Percentiles rank a stretch among this genome's conserved stretches.
These are phyloP conservation scores for Spea multiplicata DNA, from an alignment of 2,113 vertebrate genomes.

Conservation along the genomic window DNA sequence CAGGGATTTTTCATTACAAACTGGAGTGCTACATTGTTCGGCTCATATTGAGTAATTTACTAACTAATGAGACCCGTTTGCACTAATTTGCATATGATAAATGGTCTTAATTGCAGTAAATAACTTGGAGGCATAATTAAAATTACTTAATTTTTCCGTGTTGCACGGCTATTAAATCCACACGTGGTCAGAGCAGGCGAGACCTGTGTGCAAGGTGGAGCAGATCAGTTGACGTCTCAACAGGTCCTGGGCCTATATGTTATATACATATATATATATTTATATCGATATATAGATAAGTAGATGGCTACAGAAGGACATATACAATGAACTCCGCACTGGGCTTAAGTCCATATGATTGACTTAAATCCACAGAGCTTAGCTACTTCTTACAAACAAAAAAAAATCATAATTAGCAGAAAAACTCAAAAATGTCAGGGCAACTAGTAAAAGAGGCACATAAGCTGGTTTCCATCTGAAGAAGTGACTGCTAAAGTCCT, in stretches of 20 bases:
- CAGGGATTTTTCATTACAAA: constrained; percentile 89
- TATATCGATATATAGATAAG: too few relatives aligned
- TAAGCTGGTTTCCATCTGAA: too few relatives aligned
- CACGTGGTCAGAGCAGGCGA: constrained; percentile 79
- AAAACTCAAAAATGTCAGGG: too few relatives aligned
- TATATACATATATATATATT: not conserved
- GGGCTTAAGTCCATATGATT: too few relatives aligned
- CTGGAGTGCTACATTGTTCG: constrained; percentile 87
- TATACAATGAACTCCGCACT: too few relatives aligned
- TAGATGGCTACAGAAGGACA: too few relatives aligned
- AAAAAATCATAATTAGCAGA: too few relatives aligned
- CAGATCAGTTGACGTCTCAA: constrained; percentile 18
- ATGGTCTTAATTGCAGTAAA: constrained; percentile 88
- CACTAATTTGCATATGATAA: constrained; percentile 89
- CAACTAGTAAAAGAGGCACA: too few relatives aligned
- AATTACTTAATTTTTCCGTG: constrained; percentile 88
- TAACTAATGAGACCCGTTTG: constrained; percentile 88
- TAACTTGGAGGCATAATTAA: constrained; percentile 88
- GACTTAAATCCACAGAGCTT: too few relatives aligned
- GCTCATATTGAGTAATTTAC: constrained; percentile 88
- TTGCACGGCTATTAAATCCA: constrained; percentile 85
- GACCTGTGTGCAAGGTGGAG: constrained; percentile 37
- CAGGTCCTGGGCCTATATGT: not conserved
- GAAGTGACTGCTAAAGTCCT: too few relatives aligned
- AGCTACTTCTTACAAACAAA: too few relatives aligned